These are phyloP conservation scores for Todiramphus chloris DNA, from an alignment of 2,113 vertebrate species.

Conservation along the genomic window DNA sequence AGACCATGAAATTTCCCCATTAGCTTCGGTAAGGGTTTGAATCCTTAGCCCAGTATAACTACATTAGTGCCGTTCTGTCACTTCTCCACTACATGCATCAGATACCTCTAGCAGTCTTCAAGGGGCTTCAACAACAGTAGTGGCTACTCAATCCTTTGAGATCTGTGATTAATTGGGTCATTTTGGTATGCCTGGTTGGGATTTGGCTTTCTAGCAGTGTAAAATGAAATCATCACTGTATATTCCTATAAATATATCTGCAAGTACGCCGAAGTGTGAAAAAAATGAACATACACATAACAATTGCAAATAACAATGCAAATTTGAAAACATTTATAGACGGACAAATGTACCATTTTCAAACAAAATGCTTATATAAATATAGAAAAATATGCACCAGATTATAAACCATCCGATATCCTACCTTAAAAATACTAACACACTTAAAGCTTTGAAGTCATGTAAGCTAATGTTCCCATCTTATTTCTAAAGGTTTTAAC, in stretches of 20 bases:
- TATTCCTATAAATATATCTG: not conserved
- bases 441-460: not conserved
- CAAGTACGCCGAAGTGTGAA: not conserved
- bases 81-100: accelerated
- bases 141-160: not conserved
- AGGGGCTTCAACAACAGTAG: not conserved
- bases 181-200: not conserved
- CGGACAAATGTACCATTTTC: not conserved
- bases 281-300: not conserved
- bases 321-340: not conserved
- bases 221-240: not conserved
- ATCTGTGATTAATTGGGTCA: not conserved
- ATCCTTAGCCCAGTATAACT: not conserved
- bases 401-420: not conserved
- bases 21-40: not conserved
- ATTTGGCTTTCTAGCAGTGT: not conserved
- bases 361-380: not conserved
- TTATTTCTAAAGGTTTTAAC: not conserved
- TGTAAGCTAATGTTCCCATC: not conserved
- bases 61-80: not conserved
- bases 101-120: not conserved
- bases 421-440: not conserved
- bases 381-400: not conserved
- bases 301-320: not conserved
- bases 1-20: not conserved